Evolutionary conservation across 2,797 vertebrate species (phyloP).

Genomic region (Ciconia nigra): DNA sequence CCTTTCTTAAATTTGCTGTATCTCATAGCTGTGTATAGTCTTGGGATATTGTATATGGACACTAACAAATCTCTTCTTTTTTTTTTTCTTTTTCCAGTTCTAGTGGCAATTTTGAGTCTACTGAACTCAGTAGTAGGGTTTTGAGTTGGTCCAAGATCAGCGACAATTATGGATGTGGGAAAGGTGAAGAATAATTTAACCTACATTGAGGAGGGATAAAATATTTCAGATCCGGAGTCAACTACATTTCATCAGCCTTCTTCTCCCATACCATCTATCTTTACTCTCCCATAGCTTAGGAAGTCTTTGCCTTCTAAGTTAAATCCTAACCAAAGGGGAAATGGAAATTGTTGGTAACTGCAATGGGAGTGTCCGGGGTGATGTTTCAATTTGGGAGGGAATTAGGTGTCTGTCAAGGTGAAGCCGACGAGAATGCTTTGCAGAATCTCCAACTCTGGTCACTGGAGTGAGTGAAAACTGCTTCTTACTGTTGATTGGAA

Average conservation of each 20-base stretch:
- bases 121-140: constrained; percentile 69
- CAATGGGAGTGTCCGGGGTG: not conserved
- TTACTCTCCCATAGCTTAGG: constrained; percentile 64
- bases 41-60: constrained; percentile 18
- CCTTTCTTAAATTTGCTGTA: constrained; percentile 79
- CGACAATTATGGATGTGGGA: constrained; percentile 73
- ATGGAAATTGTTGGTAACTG: constrained; percentile 49
- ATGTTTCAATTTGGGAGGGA: constrained; percentile 38
- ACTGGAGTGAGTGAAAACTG: constrained; percentile 44
- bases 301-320: constrained; percentile 67
- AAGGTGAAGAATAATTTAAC: constrained; percentile 76
- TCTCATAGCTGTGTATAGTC: constrained; percentile 68
- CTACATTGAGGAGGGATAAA: constrained; percentile 73
- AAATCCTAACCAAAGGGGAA: constrained; percentile 60
- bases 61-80: constrained; percentile 45
- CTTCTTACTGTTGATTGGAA: constrained; percentile 52
- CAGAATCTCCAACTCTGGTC: constrained; percentile 28
- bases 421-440: not conserved
- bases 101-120: constrained; percentile 69
- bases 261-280: constrained; percentile 66
- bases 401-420: constrained; percentile 38
- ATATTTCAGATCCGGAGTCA: constrained; percentile 72
- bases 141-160: constrained; percentile 73
- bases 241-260: constrained; percentile 66
- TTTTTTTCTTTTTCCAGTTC: constrained; percentile 67